phyloP scores from a whole-genome alignment of 30 jellyfish, hydroid and myxozoan genomes.

The Turritopsis rubra region DNA sequence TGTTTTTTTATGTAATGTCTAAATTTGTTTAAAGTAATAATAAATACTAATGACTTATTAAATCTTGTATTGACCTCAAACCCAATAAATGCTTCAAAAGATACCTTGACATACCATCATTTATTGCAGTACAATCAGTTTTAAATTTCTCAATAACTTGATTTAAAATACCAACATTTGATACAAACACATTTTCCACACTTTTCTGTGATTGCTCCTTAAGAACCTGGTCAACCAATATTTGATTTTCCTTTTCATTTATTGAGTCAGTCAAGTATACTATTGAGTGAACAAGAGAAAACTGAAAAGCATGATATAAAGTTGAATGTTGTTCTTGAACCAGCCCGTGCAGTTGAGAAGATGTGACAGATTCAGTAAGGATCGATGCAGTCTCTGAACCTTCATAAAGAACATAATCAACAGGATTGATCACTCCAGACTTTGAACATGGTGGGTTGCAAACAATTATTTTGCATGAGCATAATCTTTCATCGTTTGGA shows the following conservation, averaged over 20 bases:
- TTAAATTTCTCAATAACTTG: background rate
- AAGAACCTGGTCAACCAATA: slow-evolving; percentile 31
- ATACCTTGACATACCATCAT: background rate
- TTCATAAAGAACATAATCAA: slow-evolving; percentile 58
- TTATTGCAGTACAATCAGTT: background rate
- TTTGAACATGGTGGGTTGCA: slow-evolving; percentile 71
- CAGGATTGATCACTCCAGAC: slow-evolving; percentile 62
- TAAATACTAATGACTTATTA: too few species aligned
- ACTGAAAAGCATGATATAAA: slow-evolving; percentile 43
- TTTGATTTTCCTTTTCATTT: slow-evolving; percentile 48
- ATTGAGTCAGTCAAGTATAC: slow-evolving; percentile 51
- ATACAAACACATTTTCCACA: background rate
- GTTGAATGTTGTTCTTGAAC: slow-evolving; percentile 34
- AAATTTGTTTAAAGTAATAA: too few species aligned
- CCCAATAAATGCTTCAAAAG: too few species aligned
- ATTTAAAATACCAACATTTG: background rate
- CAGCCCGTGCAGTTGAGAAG: slow-evolving; percentile 40
- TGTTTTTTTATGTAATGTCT: too few species aligned
- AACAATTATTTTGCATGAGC: slow-evolving; percentile 37
- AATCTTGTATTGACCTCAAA: too few species aligned
- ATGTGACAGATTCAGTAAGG: slow-evolving; percentile 36
- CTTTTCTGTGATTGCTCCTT: slow-evolving; percentile 22
- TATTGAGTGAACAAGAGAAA: slow-evolving; percentile 52
- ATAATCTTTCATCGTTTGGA: slow-evolving; percentile 47
- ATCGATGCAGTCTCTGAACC: slow-evolving; percentile 49